Evolutionary conservation across 2,113 vertebrate species (phyloP).

Genomic region (Isichthys henryi): DNA sequence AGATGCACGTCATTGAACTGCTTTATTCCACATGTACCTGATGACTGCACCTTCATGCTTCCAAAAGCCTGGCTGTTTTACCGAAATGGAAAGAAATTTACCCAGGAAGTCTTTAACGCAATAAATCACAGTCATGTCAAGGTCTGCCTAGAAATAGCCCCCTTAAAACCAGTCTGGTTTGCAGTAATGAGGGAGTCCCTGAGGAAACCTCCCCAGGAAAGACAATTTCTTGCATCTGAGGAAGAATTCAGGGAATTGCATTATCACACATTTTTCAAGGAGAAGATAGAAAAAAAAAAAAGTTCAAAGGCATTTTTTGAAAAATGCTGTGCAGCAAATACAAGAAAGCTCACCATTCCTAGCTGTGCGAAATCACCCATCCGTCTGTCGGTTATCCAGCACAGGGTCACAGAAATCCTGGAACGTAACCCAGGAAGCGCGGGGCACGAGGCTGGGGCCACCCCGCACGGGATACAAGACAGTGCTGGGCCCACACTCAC

Average conservation of each 20-base stretch:
- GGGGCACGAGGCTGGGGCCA: neutral
- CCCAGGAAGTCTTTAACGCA: neutral
- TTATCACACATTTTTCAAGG: neutral
- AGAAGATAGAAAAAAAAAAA: neutral
- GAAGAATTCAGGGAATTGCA: neutral
- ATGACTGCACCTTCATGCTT: neutral
- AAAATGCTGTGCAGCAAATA: neutral
- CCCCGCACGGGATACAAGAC: neutral
- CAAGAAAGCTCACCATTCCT: neutral
- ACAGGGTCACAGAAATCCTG: neutral
- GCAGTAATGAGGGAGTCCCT: neutral
- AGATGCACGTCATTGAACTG: neutral
- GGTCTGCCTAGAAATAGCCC: neutral
- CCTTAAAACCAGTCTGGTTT: neutral
- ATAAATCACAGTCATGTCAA: neutral
- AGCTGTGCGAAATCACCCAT: neutral
- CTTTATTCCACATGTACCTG: neutral
- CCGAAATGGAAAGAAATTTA: neutral
- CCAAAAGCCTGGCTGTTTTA: neutral
- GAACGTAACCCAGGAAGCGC: neutral
- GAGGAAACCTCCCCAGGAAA: neutral
- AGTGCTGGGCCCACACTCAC: neutral
- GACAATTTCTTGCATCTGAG: neutral
- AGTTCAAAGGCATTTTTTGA: neutral
- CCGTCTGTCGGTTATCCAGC: neutral